phyloP scores from a whole-genome alignment of 2,113 vertebrate species.

The Cyprinus carpio region DNA sequence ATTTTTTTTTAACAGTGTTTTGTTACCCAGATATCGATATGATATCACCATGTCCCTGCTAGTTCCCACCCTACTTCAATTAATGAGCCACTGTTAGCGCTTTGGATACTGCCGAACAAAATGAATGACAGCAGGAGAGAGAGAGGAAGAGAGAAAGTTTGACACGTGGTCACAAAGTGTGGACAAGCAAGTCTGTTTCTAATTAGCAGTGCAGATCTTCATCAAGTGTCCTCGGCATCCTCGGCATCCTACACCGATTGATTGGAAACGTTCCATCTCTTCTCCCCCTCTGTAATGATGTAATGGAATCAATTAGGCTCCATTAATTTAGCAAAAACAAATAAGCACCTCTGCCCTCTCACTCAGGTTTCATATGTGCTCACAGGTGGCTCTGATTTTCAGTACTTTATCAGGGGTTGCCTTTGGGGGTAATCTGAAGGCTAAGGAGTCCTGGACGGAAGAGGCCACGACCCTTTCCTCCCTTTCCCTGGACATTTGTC shows the following conservation, averaged over 20 bases:
- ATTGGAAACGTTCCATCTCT: constrained; percentile 76
- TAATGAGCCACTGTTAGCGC: not conserved
- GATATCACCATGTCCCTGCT: not conserved
- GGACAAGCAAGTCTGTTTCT: constrained; percentile 68
- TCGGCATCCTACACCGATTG: constrained; percentile 70
- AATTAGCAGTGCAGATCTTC: constrained; percentile 70
- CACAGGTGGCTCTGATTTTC: constrained; percentile 82
- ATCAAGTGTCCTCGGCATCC: constrained; percentile 69
- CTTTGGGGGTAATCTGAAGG: constrained; percentile 75
- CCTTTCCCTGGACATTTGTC: constrained; percentile 47
- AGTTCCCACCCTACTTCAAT: not conserved
- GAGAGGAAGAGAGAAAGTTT: constrained; percentile 34
- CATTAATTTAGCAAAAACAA: constrained; percentile 83
- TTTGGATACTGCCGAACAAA: not conserved
- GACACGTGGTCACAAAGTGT: constrained; percentile 22
- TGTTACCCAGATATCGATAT: not conserved
- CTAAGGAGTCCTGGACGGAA: constrained; percentile 66
- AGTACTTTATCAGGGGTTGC: constrained; percentile 72
- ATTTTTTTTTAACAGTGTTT: too few species aligned
- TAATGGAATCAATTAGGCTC: constrained; percentile 81
- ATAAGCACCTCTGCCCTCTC: constrained; percentile 72
- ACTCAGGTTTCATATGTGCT: constrained; percentile 53
- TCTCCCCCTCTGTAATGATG: constrained; percentile 73
- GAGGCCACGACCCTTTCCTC: constrained; percentile 72
- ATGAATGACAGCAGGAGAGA: not conserved